A percentile compares a stretch with the other conserved stretches of the same genome.
Conservation (phyloP, 2,113 vertebrate genomes). For the Kryptolebias marmoratus region DNA sequence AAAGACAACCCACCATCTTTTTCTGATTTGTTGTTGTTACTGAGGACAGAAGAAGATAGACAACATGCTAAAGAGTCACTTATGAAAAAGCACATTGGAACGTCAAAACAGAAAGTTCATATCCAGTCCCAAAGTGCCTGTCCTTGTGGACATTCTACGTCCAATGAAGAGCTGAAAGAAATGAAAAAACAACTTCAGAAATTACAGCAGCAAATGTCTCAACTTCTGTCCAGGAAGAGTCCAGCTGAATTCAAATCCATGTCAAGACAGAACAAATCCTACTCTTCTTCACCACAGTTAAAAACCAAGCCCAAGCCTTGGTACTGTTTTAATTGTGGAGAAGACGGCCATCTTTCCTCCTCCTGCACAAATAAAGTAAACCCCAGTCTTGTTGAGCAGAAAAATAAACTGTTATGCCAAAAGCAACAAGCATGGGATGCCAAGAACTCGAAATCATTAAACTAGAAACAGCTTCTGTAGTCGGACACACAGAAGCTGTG, state of each 20-base stretch:
- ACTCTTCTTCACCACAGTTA: not conserved
- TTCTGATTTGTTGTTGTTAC: not conserved
- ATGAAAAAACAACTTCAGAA: not conserved
- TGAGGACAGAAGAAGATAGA: not conserved
- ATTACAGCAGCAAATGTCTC: not conserved
- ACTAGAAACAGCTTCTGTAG: not conserved
- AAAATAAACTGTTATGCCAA: not conserved
- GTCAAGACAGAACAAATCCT: not conserved
- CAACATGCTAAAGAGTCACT: not conserved
- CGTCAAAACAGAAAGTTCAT: not conserved
- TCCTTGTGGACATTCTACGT: not conserved
- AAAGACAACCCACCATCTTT: not conserved
- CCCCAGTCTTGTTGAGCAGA: not conserved
- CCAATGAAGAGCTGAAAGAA: no score
- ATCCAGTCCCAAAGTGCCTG: not conserved
- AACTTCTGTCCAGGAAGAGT: not conserved
- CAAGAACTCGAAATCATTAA: not conserved
- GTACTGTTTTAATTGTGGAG: no score
- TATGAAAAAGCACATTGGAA: not conserved
- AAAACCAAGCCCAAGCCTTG: not conserved
- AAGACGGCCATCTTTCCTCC: not conserved
- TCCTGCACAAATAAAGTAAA: not conserved
- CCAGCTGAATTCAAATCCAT: not conserved
- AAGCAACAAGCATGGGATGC: not conserved
- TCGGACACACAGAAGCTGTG: no score